phyloP scores from a whole-genome alignment of 37 sponge, comb jelly and placozoan genomes.

The Axinella damicornis region DNA sequence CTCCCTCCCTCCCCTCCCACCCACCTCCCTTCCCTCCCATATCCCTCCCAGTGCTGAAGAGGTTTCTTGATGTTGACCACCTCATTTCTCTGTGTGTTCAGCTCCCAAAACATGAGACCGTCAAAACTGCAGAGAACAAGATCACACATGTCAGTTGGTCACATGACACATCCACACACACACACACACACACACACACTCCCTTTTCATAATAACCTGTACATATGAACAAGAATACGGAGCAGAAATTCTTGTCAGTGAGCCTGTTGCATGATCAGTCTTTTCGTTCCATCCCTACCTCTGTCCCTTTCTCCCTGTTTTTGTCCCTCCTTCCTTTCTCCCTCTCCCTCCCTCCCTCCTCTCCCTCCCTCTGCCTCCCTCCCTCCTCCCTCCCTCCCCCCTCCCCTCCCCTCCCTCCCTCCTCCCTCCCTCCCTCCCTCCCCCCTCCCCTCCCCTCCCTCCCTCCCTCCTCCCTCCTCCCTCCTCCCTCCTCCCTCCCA shows the following conservation, averaged over 20 bases:
- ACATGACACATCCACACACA: too few species aligned
- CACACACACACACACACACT: too few species aligned
- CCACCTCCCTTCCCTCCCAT: too few species aligned
- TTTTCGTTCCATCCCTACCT: too few species aligned
- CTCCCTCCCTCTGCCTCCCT: background rate
- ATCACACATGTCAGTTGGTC: constrained; percentile 67
- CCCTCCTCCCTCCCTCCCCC: background rate
- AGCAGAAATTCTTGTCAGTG: too few species aligned
- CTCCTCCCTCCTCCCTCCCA: background rate
- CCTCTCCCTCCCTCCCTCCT: background rate
- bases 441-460: constrained; percentile 27
- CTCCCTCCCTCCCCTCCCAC: too few species aligned
- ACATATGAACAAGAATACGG: too few species aligned
- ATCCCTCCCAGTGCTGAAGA: constrained; percentile 60
- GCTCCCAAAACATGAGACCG: constrained; percentile 92
- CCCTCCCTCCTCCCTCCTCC: background rate
- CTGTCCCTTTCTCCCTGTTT: background rate
- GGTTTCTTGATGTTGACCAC: constrained; percentile 94
- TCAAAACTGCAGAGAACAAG: constrained; percentile 90
- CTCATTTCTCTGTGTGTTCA: constrained; percentile 86
- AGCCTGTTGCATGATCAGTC: too few species aligned
- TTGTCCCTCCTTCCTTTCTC: too few species aligned
- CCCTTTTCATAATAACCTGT: too few species aligned
- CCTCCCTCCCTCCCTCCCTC: constrained; percentile 5
- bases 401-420: constrained; percentile 32